phyloP scores from a whole-genome alignment of 2,888 invertebrate genomes.

The Lasiommata megera region DNA sequence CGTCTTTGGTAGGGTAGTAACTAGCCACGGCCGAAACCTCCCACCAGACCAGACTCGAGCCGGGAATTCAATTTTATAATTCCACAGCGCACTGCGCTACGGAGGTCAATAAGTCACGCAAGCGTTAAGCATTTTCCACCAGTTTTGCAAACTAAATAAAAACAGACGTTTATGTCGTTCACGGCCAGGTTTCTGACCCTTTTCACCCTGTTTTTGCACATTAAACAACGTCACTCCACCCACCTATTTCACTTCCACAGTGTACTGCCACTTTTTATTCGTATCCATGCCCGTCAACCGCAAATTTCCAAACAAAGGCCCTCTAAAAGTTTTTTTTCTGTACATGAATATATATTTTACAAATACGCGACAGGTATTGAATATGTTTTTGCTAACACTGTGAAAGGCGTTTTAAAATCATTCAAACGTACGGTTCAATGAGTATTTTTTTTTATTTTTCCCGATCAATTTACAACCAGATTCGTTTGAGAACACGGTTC shows the following conservation, averaged over 20 bases:
- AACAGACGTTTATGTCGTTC: neutral
- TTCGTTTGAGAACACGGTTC: too few species aligned
- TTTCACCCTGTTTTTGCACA: slow-evolving; percentile 11
- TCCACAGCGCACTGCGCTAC: neutral
- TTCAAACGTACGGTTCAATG: neutral
- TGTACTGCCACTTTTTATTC: slow-evolving; percentile 4
- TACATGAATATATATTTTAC: neutral
- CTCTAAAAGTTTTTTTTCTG: slow-evolving; percentile 10
- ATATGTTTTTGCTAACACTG: neutral
- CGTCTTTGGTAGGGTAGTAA: too few species aligned
- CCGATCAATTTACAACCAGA: too few species aligned
- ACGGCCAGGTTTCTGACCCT: slow-evolving; percentile 8
- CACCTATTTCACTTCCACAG: slow-evolving; percentile 10
- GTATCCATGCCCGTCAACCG: slow-evolving; percentile 3
- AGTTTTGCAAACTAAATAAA: neutral
- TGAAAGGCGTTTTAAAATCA: neutral
- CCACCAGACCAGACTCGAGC: too few species aligned
- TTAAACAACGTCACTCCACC: slow-evolving; percentile 11
- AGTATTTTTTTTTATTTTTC: too few species aligned
- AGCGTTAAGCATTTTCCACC: neutral
- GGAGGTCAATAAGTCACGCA: neutral
- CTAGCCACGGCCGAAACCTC: too few species aligned
- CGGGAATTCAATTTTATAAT: too few species aligned
- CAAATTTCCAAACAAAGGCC: slow-evolving; percentile 19
- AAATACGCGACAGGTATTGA: neutral